These are phyloP conservation scores for Spodoptera frugiperda DNA, from an alignment of 1,140 invertebrate species.

Conservation along the genomic window DNA sequence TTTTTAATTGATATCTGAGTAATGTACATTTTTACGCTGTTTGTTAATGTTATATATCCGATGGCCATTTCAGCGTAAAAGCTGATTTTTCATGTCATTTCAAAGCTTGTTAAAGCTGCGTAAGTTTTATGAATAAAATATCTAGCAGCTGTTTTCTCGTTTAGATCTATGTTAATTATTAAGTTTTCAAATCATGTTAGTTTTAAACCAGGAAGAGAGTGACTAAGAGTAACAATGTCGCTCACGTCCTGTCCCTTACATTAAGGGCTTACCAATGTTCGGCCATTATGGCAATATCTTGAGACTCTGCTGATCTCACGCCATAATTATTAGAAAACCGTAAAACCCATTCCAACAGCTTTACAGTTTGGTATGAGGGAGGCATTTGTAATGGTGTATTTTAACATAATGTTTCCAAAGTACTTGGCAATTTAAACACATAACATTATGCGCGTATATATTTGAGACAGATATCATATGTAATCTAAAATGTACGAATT, in stretches of 20 bases:
- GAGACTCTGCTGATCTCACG: neutral
- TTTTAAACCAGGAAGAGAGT: neutral
- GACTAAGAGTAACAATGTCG: neutral
- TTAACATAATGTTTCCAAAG: neutral
- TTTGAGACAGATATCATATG: too few species aligned
- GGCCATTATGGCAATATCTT: neutral
- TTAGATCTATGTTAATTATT: too few species aligned
- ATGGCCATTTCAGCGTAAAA: too few species aligned
- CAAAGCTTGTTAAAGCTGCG: too few species aligned
- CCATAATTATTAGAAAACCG: conserved; percentile 17
- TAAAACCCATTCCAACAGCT: conserved; percentile 1
- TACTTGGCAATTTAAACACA: neutral
- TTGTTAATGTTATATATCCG: too few species aligned
- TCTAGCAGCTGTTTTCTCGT: too few species aligned
- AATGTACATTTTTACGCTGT: neutral
- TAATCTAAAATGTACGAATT: too few species aligned
- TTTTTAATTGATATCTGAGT: neutral
- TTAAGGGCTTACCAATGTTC: conserved; percentile 11
- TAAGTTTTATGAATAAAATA: too few species aligned
- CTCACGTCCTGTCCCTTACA: conserved; percentile 16
- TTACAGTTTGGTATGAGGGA: neutral
- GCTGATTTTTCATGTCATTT: too few species aligned
- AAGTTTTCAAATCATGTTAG: too few species aligned
- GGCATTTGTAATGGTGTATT: neutral
- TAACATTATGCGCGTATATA: too few species aligned